Base-by-base conservation (phyloP, 2,797 vertebrate species). In the Melopsittacus undulatus region DNA sequence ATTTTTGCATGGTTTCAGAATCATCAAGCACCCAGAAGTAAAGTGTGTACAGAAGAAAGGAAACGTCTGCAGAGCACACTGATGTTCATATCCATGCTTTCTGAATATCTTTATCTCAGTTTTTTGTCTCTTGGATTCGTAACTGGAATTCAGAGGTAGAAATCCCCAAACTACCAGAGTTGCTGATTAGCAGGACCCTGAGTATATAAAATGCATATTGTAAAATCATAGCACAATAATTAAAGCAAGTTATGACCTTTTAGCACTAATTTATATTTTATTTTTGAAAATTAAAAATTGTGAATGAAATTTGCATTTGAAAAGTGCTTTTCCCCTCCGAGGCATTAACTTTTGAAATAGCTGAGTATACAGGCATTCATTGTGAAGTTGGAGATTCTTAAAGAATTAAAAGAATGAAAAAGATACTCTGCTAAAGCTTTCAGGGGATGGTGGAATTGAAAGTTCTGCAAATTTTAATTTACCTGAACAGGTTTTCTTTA, bases 281-380 rank as follows among this genome's bases (percentile, higher is more conserved):
- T 18, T 26, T 49, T 69, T 84, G 36, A 78, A 56, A 83, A 45
- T 6, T 42, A 54, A 38, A 49, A 91, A 36, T 14, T 56, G 17
- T 67, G 38, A 56, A 36, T 4, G 1, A 87, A 73, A 45, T 30
- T 70, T 17, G 1, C 32, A n/a, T 90, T 84, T 66, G 69, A 69
- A 69, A 63, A 66, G 54, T 48, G 4, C 4, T 42, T 51, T 56
- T 20, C 1, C 3, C 1, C 7, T 5, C 24, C 1, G 22, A 59
- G 74, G 5, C 29, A 38, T 36, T 72, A 72, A 51, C 29, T 64
- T 1, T 67, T 75, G 34, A 72, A 90, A 52, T 18, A 45, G 8
- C 7, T 61, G 51, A 66, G 16, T 73, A 46, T 56, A 34, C 38
- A 70, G 19, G 3, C 22, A 32, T 69, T 81, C 32, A 32, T 66